Base-by-base conservation (phyloP, 2,888 invertebrate genomes). In the Meteorus colon region DNA sequence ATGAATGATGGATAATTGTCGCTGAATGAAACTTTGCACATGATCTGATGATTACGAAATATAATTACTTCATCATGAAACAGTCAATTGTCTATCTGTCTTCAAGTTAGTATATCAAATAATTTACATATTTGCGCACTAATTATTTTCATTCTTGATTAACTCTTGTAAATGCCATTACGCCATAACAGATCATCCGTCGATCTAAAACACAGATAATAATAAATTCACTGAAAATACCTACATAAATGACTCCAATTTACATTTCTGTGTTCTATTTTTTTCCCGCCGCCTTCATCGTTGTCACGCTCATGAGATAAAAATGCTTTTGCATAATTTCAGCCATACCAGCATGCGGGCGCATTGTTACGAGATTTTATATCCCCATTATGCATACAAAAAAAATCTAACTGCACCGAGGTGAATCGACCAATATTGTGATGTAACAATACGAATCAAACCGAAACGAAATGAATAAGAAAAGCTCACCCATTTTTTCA, bases 61-160 rank as follows among this genome's bases (percentile, higher is more conserved):
- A 45, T 77, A 80, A 80, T 80, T 80, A 79, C 74, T 68, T 75
- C 77, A 78, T 77, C 79, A 79, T 79, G 75, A 68, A 75, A 74
- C 73, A 77, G 78, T 75, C 80, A 77, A 79, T 78, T 74, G 74
- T 69, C 69, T 27, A 24, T 66, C 45, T 45, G 37, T 48, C 6
- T 16, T n/a, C 27, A 8, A 31, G 37, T 31, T 27, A 14, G 51
- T 14, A 55, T 55, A 55, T 48, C 37, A 48, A 29, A 60, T 73
- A 41, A 68, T 59, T 74, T 5, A 27, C 27, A 67, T 66, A 66
- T 55, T 55, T 8, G 19, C 55, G 8, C 5, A 8, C 55, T 41
- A 16, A 27, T 24, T 34, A 51, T 71, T 62, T 72, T 41, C 68
- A 24, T 67, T 74, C 45, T 63, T 41, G 24, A 48, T 51, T 62